Base-by-base conservation (phyloP, 2,888 invertebrate genomes). In the Alitta virens region DNA sequence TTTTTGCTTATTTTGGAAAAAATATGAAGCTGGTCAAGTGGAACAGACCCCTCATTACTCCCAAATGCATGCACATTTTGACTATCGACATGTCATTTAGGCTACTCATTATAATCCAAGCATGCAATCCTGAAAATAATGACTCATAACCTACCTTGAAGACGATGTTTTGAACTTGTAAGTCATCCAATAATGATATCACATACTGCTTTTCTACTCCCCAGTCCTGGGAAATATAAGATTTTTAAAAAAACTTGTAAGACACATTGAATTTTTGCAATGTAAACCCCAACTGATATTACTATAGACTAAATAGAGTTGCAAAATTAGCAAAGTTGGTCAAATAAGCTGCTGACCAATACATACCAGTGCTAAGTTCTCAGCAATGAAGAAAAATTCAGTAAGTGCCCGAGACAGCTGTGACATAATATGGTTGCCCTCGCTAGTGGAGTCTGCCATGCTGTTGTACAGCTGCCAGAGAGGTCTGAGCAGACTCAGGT, bases 381-480 rank as follows among this genome's bases (percentile, higher is more conserved):
- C 80, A 38, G 76, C 76, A 50, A 74, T 72, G 23, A 78, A 70
- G 67, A 80, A 80, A 33, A 80, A 71, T 63, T 79, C 78, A 18
- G 80, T 78, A 25, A 79, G 73, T 18, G 79, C 78, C 24, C 78
- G 65, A 33, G 74, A 68, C 12, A 76, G 72, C 3, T 77, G 74
- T 3, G 75, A 69, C 51, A 75, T 67, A 43, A 78, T 69, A 16
- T 57, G 38, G 14, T 54, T 58, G 33, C 5, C 33, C 33, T 33
- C 33, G 5, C 5, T 33, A 14, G 68, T 66, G 0, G 68, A 64
- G 14, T 77, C 76, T 1, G 74, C 71, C 67, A 74, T 68, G 9
- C 62, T 70, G 43, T 63, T 69, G 66, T 79, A 78, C 50, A 79
- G 65, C 49, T 71, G 65, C 78, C 79, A 80, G 42, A 80, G 68